A percentile compares a stretch with the other conserved stretches of the same genome.
phyloP scores from a whole-genome alignment of 2,888 invertebrate genomes.

The Pollenia angustigena region DNA sequence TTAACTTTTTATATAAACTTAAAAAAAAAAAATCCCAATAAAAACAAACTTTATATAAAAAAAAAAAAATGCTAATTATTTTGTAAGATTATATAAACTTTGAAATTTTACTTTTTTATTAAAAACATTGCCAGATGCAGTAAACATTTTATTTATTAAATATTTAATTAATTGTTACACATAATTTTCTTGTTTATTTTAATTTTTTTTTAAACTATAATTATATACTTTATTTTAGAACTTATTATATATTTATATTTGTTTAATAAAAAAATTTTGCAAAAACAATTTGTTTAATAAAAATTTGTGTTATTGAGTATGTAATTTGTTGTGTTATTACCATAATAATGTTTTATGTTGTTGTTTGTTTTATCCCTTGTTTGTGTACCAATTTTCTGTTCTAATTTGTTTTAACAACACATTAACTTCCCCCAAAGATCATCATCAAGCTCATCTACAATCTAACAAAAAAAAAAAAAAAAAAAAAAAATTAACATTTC shows the following conservation, averaged over 20 bases:
- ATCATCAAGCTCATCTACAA: slow-evolving; percentile 39
- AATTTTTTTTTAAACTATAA: neutral
- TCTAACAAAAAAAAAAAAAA: neutral
- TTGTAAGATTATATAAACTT: too few species aligned
- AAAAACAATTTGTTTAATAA: slow-evolving; percentile 19
- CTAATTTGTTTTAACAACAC: slow-evolving; percentile 13
- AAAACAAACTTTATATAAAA: too few species aligned
- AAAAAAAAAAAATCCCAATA: too few species aligned
- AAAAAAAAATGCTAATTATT: too few species aligned
- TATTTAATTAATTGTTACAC: neutral
- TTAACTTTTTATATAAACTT: too few species aligned
- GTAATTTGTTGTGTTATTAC: neutral
- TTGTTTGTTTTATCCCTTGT: slow-evolving; percentile 20
- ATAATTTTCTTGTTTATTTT: neutral
- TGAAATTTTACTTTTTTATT: too few species aligned
- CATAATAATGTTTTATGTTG: neutral
- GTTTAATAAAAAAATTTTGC: slow-evolving; percentile 43
- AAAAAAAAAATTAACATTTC: neutral
- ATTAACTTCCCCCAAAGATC: slow-evolving; percentile 2
- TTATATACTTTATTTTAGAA: slow-evolving; percentile 13
- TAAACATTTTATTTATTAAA: neutral
- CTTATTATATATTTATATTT: neutral
- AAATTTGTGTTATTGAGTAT: slow-evolving; percentile 47
- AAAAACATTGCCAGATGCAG: too few species aligned
- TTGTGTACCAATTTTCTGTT: slow-evolving; percentile 8